Evolutionary conservation across 2,888 invertebrate genomes (phyloP).

Genomic region (Sphecodes monilicornis): DNA sequence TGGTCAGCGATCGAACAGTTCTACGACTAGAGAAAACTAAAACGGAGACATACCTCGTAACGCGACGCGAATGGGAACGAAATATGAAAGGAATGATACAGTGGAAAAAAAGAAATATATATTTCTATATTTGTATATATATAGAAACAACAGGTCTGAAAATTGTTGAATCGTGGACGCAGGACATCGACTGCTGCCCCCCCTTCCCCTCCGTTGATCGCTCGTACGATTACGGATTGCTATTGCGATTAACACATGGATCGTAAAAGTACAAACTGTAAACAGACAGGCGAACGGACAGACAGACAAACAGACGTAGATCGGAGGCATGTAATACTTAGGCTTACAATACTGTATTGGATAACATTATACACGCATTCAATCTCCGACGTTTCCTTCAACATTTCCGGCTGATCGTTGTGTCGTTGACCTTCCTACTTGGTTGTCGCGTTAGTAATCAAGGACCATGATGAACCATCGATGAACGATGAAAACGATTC

Average conservation of each 20-base stretch:
- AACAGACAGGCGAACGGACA: slow-evolving; percentile 71
- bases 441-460: slow-evolving; percentile 55
- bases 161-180: slow-evolving; percentile 35
- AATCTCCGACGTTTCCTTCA: slow-evolving; percentile 58
- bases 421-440: slow-evolving; percentile 43
- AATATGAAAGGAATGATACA: background rate
- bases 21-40: slow-evolving; percentile 53
- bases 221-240: slow-evolving; percentile 57
- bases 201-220: slow-evolving; percentile 50
- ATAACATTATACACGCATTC: slow-evolving; percentile 76
- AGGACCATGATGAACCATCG: slow-evolving; percentile 58
- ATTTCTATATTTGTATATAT: background rate
- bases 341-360: slow-evolving; percentile 81
- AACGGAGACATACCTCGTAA: background rate
- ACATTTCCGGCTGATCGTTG: slow-evolving; percentile 55
- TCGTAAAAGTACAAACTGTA: slow-evolving; percentile 68
- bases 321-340: slow-evolving; percentile 77
- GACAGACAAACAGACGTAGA: slow-evolving; percentile 74
- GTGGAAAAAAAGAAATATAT: background rate
- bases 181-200: slow-evolving; percentile 32
- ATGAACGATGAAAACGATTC: slow-evolving; percentile 73
- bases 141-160: slow-evolving; percentile 31
- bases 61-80: background rate
- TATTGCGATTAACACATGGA: slow-evolving; percentile 65
- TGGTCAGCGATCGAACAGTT: slow-evolving; percentile 44